These are phyloP conservation scores for Spongia lamella DNA, from an alignment of 37 sponge, comb jelly and placozoan species.

Conservation along the genomic window DNA sequence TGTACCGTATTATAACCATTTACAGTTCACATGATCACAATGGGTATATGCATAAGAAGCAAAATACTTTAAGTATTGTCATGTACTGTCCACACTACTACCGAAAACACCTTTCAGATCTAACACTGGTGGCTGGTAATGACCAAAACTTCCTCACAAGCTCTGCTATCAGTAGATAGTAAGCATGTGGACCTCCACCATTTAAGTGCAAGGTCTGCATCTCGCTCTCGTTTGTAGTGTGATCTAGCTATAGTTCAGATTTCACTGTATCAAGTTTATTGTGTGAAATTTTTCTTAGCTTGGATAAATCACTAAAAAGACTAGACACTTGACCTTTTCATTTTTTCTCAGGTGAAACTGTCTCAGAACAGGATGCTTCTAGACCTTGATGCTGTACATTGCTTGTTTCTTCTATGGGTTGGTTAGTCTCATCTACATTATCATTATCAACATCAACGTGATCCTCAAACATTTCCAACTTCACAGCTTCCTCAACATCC, in stretches of 20 bases:
- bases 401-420: no score
- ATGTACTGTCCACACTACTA: neutral
- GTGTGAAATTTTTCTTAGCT: neutral
- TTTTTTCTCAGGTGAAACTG: no score
- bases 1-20: no score
- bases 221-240: neutral
- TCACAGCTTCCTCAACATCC: slow-evolving; percentile 3
- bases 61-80: no score
- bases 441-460: neutral
- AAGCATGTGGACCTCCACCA: slow-evolving; percentile 1
- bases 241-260: neutral
- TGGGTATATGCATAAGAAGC: no score
- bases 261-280: neutral
- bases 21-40: no score
- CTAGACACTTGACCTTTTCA: no score
- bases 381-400: no score
- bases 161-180: neutral
- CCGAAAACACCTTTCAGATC: slow-evolving; percentile 12
- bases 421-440: no score
- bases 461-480: neutral
- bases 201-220: neutral
- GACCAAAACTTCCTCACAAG: slow-evolving; percentile 15
- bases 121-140: slow-evolving; percentile 8
- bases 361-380: no score
- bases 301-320: no score